Evolutionary conservation across 2,888 invertebrate species (phyloP).

Genomic region (Ischnura elegans): DNA sequence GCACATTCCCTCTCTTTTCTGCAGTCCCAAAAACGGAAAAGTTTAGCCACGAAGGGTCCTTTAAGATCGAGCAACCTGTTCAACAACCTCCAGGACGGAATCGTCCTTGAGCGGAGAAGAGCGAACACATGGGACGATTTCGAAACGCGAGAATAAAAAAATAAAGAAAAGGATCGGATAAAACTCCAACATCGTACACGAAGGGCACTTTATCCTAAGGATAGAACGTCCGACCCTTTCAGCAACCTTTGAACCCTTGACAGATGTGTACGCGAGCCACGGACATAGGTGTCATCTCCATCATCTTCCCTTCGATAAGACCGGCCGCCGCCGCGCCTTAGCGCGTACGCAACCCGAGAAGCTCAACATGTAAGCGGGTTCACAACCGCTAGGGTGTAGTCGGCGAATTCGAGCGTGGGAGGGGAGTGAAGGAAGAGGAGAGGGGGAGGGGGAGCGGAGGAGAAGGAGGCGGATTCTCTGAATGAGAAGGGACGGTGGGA

Average conservation of each 20-base stretch:
- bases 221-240: neutral
- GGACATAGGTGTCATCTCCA: neutral
- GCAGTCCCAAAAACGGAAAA: neutral
- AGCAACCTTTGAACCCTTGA: neutral
- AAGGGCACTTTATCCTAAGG: neutral
- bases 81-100: slow-evolving; percentile 22
- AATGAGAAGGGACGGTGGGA: neutral
- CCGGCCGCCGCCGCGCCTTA: neutral
- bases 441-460: neutral
- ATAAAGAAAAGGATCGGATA: slow-evolving; percentile 14
- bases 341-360: slow-evolving; percentile 32
- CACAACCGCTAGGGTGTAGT: slow-evolving; percentile 44
- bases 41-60: neutral
- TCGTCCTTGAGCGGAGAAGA: slow-evolving; percentile 48
- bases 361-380: slow-evolving; percentile 53
- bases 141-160: slow-evolving; percentile 56
- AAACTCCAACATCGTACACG: neutral
- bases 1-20: neutral
- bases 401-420: neutral
- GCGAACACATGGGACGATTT: neutral
- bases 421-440: neutral
- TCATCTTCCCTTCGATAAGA: neutral
- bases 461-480: neutral
- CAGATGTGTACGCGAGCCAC: neutral
- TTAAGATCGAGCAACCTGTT: slow-evolving; percentile 23